Conservation (phyloP, 1,140 invertebrate genomes). For the Liolophura sinensis region DNA sequence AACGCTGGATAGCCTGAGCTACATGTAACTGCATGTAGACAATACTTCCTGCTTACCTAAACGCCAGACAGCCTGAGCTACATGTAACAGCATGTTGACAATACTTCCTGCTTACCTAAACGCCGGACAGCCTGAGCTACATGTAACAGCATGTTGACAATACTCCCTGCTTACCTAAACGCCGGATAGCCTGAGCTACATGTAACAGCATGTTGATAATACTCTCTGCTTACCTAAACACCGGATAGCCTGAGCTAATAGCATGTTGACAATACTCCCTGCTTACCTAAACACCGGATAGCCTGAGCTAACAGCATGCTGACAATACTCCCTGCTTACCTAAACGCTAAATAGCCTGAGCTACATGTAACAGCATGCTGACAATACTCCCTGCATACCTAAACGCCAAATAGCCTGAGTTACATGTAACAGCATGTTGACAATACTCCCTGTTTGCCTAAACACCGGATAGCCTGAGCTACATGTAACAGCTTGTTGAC, state of each 20-base stretch:
- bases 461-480: slow-evolving; percentile 5
- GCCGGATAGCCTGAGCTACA: neutral
- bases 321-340: neutral
- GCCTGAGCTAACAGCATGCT: slow-evolving; percentile 8
- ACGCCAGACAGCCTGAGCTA: neutral
- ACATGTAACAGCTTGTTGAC: neutral
- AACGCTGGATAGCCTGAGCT: slow-evolving; percentile 13
- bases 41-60: slow-evolving; percentile 1
- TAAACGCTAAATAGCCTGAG: neutral
- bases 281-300: slow-evolving; percentile 20
- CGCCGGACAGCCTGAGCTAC: neutral
- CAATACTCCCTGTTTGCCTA: neutral
- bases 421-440: neutral
- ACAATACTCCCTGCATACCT: slow-evolving; percentile 9
- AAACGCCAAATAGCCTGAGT: neutral
- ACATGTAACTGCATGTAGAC: slow-evolving; percentile 5
- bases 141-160: neutral
- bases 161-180: neutral
- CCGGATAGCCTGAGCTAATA: slow-evolving; percentile 1
- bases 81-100: neutral
- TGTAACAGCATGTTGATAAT: neutral
- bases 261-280: neutral
- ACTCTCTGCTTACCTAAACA: slow-evolving; percentile 9
- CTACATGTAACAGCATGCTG: slow-evolving; percentile 1
- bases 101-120: neutral